Base-by-base conservation (phyloP, 2,797 vertebrate genomes). In the Hoplostethus mediterraneus region DNA sequence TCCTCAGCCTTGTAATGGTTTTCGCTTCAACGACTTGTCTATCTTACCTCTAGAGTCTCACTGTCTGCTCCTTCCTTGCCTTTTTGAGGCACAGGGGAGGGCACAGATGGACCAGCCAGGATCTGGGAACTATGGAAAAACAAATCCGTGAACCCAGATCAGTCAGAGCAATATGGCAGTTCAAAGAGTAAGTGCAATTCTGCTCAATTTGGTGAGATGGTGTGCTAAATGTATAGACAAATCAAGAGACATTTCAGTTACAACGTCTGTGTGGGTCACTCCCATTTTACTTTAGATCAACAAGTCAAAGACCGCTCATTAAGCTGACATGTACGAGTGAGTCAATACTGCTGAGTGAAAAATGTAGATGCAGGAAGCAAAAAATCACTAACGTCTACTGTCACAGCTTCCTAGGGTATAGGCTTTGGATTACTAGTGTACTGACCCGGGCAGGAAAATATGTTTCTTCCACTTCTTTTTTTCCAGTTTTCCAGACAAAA, bases 21-120 rank as follows among this genome's bases (percentile, higher is more conserved):
- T 14, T 14, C 13, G 16, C 5, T 67, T 62, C 2, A 28, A 25
- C 0, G 3, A 9, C 28, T 6, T 25, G 0, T 4, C 5, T 49
- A 49, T 60, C 91, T 93, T 81, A 98, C 98, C 92, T 99, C 98
- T 8, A 96, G 89, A 79, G 82, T 99, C 75, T 99, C 98, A n/a
- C 85, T 94, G 75, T 99, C 98, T 0, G 90, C 73, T 56, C 86
- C 92, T 1, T 99, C 98, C 86, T 98, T 99, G 67, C 94, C 89
- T 92, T 98, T 99, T 61, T 94, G 94, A 3, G 92, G 33, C 0
- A 79, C 76, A 17, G 78, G 79, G 72, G 77, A 92, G 69, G 89
- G 85, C 89, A 67, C 95, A 86, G 55, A 93, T 86, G 95, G 82
- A 21, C 89, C 95, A 2, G 91, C 84, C 73, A 97, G 89, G 66